Evolutionary conservation across 2,888 invertebrate species (phyloP), one percentile per base, ranked within the genome.

Genomic region (Aplocera efformata): DNA sequence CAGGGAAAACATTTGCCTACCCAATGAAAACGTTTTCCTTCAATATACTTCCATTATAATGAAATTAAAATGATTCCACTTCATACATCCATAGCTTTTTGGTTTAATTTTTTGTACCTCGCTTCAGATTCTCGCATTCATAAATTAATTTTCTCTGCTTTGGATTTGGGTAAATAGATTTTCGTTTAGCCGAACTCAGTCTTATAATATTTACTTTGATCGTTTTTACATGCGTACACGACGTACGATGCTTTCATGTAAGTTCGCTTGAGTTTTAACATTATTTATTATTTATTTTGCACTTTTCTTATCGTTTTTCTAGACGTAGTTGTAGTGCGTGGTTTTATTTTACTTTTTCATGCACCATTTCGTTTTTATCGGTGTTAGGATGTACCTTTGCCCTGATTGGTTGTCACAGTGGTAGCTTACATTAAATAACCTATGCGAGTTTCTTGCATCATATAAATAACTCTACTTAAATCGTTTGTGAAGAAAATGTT

Each of bases 181-280:
- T 79, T 67, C 42, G 57, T 81, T 82, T 63, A 60, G 77, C 77
- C 77, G 60, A 61, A 58, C 67, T 80, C 56, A 75, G 72, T 81
- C 84, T 70, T 85, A 81, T 81, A 80, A 68, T 77, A 66, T 73
- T 80, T 79, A 41, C 63, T 85, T 82, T 83, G 58, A 67, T 67
- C 74, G 71, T 80, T 64, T 83, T 85, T 85, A 64, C 88, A 88
- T 86, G 88, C 79, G 74, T 67, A 66, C 80, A 76, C 74, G 71
- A 68, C 78, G 65, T 75, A 72, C 73, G 80, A 73, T 62, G 82
- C 82, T 85, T 49, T 82, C 75, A 79, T 84, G 88, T 88, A 88
- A 88, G 88, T 88, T 71, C 62, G 80, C 78, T 80, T 72, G 50
- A 52, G 45, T 53, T 58, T 40, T 50, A 45, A 53, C 51, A 51